Evolutionary conservation across 2,888 invertebrate species (phyloP), one percentile per base, ranked within the genome.

Genomic region (Megastigmus dorsalis): DNA sequence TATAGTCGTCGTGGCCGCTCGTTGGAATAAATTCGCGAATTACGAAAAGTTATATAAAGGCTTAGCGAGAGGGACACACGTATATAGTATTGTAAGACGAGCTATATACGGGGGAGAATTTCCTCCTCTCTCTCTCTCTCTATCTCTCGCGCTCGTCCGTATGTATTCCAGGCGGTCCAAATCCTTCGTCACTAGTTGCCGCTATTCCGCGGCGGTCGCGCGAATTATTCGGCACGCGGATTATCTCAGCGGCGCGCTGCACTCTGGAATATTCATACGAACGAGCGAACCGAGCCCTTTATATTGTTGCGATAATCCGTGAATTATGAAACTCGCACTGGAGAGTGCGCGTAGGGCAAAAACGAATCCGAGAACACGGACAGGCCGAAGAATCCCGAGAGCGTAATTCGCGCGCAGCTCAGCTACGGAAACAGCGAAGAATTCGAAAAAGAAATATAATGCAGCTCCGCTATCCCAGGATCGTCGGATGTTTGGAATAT

Each of bases 321-420:
- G 67, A 75, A 67, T 75, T 75, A 75, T 75, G 62, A 75, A 75
- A 71, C 67, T 57, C 50, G 70, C 41, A 28, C n/a, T n/a, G n/a
- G n/a, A n/a, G n/a, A n/a, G n/a, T n/a, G n/a, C n/a, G n/a, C n/a
- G n/a, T n/a, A n/a, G n/a, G n/a, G n/a, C n/a, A n/a, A n/a, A 45
- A 38, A 48, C 54, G 48, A 45, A 38, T 5, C 18, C 7, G 10
- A 10, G 23, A 15, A 4, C 3, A 18, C 45, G 30, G 28, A 30
- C 13, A 28, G 18, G 28, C 23, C 52, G 48, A 48, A 45, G 43
- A 60, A 62, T 73, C 48, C 41, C 41, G 30, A 50, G 41, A 66
- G 26, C 28, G 72, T 33, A 52, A 68, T 67, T 67, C 54, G 30
- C 30, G 62, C 13, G n/a, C 26, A n/a, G n/a, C n/a, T n/a, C n/a